A percentile compares a stretch with the other conserved stretches of the same genome.
These are phyloP conservation scores for Euwallacea similis DNA, from an alignment of 1,140 invertebrate genomes.

Conservation along the genomic window DNA sequence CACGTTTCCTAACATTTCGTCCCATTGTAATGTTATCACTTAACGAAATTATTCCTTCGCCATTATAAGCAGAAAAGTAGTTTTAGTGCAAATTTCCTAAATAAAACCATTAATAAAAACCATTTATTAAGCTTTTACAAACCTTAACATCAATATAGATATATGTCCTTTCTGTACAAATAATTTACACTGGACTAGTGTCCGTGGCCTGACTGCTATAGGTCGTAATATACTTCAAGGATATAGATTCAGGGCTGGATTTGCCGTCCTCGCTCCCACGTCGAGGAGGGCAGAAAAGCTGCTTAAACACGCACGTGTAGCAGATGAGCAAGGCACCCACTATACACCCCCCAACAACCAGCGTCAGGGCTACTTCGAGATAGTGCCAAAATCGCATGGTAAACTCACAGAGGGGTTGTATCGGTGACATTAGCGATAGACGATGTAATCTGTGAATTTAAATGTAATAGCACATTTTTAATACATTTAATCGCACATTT, in stretches of 20 bases:
- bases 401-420: not conserved
- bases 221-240: constrained; percentile 19
- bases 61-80: too few relatives aligned
- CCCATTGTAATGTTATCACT: too few relatives aligned
- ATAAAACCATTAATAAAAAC: too few relatives aligned
- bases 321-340: constrained; percentile 17
- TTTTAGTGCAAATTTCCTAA: too few relatives aligned
- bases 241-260: constrained; percentile 20
- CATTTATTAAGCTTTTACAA: too few relatives aligned
- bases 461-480: not conserved
- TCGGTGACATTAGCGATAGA: not conserved
- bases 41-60: too few relatives aligned
- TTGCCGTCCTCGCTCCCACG: not conserved
- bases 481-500: not conserved
- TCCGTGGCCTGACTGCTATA: constrained; percentile 18
- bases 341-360: constrained; percentile 13
- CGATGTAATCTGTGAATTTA: not conserved
- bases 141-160: too few relatives aligned
- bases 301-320: constrained; percentile 30
- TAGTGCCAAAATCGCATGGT: constrained; percentile 17
- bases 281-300: constrained; percentile 21
- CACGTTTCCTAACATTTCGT: too few relatives aligned
- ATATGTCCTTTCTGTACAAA: not conserved
- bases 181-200: constrained; percentile 22
- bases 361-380: constrained; percentile 7